Evolutionary conservation across 2,797 vertebrate species (phyloP).

Genomic region (Lithobates sylvaticus): DNA sequence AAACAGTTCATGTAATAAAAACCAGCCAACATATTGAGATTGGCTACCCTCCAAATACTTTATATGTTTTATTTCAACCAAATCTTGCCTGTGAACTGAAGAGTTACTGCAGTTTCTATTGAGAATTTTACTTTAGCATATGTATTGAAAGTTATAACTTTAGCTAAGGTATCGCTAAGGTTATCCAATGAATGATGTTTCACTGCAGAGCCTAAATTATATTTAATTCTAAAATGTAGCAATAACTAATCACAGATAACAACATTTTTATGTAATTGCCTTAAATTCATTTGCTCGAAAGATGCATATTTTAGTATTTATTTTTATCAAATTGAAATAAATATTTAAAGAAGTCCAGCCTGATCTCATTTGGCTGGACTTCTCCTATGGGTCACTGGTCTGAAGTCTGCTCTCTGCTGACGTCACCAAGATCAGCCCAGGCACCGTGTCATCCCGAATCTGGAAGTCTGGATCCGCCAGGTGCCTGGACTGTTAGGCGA

Average conservation of each 20-base stretch:
- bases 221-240: neutral
- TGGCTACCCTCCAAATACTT: constrained; percentile 56
- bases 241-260: neutral
- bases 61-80: constrained; percentile 60
- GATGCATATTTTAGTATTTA: neutral
- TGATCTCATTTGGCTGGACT: too few species aligned
- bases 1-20: constrained; percentile 64
- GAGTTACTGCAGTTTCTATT: constrained; percentile 31
- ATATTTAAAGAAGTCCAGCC: too few species aligned
- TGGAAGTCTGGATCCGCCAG: too few species aligned
- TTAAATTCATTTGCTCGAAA: neutral
- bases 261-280: neutral
- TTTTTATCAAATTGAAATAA: too few species aligned
- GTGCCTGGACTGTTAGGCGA: too few species aligned
- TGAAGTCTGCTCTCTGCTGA: too few species aligned
- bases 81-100: constrained; percentile 44
- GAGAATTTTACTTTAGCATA: constrained; percentile 34
- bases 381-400: too few species aligned
- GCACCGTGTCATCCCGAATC: too few species aligned
- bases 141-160: constrained; percentile 4
- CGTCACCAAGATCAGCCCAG: too few species aligned
- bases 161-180: constrained; percentile 16
- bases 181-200: neutral
- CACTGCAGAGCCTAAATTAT: neutral
- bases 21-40: constrained; percentile 61